Evolutionary conservation across 2,797 vertebrate species (phyloP).

Genomic region (Paguma larvata): DNA sequence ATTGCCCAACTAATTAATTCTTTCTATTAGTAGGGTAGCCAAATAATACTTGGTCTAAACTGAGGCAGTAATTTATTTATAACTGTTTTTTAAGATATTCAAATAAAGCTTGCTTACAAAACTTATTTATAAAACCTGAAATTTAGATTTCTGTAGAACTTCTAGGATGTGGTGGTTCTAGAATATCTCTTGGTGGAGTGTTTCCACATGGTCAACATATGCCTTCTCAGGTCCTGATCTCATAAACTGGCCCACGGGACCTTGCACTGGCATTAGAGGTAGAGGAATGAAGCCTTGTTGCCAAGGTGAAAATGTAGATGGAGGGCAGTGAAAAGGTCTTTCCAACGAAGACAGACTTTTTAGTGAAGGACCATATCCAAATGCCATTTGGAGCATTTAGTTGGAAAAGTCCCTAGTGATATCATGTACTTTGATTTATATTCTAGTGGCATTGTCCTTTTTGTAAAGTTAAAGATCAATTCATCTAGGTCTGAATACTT

Average conservation of each 20-base stretch:
- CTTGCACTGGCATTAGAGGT: neutral
- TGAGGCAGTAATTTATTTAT: neutral
- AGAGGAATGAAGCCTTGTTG: neutral
- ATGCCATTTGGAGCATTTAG: neutral
- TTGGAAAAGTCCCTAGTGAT: neutral
- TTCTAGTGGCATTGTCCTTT: neutral
- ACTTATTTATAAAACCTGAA: neutral
- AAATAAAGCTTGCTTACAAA: constrained; percentile 30
- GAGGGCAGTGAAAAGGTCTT: neutral
- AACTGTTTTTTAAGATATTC: neutral
- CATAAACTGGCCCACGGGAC: neutral
- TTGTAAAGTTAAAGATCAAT: neutral
- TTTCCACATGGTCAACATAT: neutral
- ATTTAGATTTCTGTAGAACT: neutral
- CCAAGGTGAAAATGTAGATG: neutral
- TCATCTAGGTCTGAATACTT: neutral
- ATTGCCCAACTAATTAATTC: neutral
- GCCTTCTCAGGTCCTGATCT: neutral
- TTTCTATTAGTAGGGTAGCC: neutral
- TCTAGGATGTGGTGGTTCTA: neutral
- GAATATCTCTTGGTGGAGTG: neutral
- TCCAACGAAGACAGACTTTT: neutral
- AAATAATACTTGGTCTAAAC: neutral
- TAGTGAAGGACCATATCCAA: neutral
- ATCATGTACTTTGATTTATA: neutral